Evolutionary conservation across 2,113 vertebrate genomes (phyloP).

Genomic region (Aptenodytes patagonicus): DNA sequence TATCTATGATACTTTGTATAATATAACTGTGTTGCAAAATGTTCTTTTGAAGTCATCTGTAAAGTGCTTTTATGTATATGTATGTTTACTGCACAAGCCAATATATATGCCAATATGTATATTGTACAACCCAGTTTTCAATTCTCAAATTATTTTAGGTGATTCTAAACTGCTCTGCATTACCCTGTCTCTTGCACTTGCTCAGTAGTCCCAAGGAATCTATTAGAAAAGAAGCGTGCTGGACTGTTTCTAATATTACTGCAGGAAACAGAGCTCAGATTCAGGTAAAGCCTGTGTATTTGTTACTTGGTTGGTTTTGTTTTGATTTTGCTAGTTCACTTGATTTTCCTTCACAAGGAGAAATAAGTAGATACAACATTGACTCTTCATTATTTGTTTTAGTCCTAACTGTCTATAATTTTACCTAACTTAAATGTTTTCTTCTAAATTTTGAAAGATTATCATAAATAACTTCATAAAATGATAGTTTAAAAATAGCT

Average conservation of each 20-base stretch:
- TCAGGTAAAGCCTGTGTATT: slow-evolving; percentile 66
- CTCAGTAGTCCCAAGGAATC: slow-evolving; percentile 91
- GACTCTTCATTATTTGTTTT: not conserved
- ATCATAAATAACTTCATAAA: not conserved
- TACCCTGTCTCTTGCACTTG: slow-evolving; percentile 90
- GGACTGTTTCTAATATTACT: slow-evolving; percentile 93
- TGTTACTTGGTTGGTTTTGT: not conserved
- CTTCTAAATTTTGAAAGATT: not conserved
- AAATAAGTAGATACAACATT: not conserved
- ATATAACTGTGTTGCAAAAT: not conserved
- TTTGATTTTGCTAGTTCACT: not conserved
- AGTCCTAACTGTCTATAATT: not conserved
- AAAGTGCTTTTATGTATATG: not conserved
- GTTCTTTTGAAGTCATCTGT: not conserved
- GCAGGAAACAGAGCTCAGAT: slow-evolving; percentile 91
- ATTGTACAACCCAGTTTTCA: not conserved
- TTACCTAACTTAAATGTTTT: not conserved
- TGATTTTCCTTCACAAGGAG: not conserved
- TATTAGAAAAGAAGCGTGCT: slow-evolving; percentile 90
- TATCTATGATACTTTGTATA: not conserved
- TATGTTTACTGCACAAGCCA: not conserved
- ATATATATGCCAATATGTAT: not conserved
- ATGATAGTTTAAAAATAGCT: not conserved
- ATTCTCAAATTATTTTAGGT: slow-evolving; percentile 75
- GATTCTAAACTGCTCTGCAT: slow-evolving; percentile 89